Evolutionary conservation across 2,797 vertebrate genomes (phyloP), one percentile per base, ranked within the genome.

Genomic region (Lindbergichthys nudifrons): DNA sequence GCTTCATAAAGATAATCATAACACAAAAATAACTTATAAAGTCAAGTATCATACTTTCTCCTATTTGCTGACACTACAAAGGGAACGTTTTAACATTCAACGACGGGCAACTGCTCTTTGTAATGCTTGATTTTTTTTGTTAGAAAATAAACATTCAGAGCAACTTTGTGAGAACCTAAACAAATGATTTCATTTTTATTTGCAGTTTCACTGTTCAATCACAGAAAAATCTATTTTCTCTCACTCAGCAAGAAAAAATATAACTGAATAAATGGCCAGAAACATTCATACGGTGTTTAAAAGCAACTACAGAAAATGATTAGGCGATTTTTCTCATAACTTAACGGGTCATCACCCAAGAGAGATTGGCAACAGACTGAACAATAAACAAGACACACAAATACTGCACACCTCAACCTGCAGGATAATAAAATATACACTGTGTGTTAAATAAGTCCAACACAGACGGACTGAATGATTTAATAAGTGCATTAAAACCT

Each of bases 241-340:
- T 68, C 80, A 72, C 42, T 50, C 74, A 57, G 10, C 23, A 47
- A 69, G 2, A 51, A 79, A 51, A 79, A 71, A 73, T 14, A 54
- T 42, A 78, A 42, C 41, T 51, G 13, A 88, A 69, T 11, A 71
- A 61, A 56, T 43, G 0, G 1, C 45, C 56, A 73, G 26, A 64
- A 43, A 67, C 72, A 85, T 84, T 83, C 65, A 83, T 45, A 53
- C 74, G 36, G n/a, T 26, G 48, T 84, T 82, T 83, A 87, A 86
- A 87, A 86, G 63, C 71, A 80, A 73, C 47, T 65, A 53, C 70
- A 85, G 70, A 68, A 78, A 82, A 81, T 65, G 5, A 70, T 80
- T 11, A 70, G 65, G 70, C 62, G 39, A 64, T 42, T 23, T 79
- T 47, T 65, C 59, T 10, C 41, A 57, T 52, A 45, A 73, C 36